Conservation (phyloP, 2,113 vertebrate genomes). For the Festucalex cinctus region DNA sequence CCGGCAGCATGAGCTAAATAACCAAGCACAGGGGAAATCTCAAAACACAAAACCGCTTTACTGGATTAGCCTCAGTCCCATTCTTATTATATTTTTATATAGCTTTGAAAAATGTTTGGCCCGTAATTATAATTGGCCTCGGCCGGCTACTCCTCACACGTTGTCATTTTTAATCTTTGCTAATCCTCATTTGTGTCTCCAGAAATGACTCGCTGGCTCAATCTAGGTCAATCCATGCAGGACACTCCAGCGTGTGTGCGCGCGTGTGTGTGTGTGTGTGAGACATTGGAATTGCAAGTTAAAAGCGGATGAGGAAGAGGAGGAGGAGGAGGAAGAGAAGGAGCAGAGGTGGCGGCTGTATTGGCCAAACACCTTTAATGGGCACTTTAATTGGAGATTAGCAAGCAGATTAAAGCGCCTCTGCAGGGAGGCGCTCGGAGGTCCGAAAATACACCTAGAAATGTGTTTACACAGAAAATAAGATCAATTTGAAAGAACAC, state of each 20-base stretch:
- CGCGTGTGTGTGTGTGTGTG: conserved; percentile 13
- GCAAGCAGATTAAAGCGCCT: conserved; percentile 47
- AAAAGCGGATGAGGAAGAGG: conserved; percentile 21
- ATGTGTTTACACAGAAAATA: conserved; percentile 24
- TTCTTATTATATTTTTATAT: conserved; percentile 12
- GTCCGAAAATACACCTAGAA: conserved; percentile 27
- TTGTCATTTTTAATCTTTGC: conserved; percentile 68
- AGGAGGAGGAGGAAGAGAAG: neutral
- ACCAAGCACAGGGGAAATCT: conserved; percentile 15
- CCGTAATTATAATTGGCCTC: conserved; percentile 70
- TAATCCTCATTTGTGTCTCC: conserved; percentile 69
- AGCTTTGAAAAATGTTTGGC: conserved; percentile 19
- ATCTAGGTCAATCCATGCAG: conserved; percentile 66
- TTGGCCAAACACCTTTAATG: conserved; percentile 68
- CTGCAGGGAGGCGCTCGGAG: conserved; percentile 36
- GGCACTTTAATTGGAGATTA: conserved; percentile 69
- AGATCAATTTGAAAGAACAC: conserved; percentile 3
- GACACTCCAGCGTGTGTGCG: conserved; percentile 22
- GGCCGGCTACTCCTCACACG: conserved; percentile 56
- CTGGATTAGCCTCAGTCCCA: conserved; percentile 48
- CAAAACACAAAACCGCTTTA: conserved; percentile 30
- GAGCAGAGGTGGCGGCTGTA: conserved; percentile 45
- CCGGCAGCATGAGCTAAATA: conserved; percentile 28
- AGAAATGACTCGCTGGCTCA: conserved; percentile 66
- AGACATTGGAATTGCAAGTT: conserved; percentile 46